phyloP scores from a whole-genome alignment of 2,888 invertebrate species.

The Hybos culiciformis region DNA sequence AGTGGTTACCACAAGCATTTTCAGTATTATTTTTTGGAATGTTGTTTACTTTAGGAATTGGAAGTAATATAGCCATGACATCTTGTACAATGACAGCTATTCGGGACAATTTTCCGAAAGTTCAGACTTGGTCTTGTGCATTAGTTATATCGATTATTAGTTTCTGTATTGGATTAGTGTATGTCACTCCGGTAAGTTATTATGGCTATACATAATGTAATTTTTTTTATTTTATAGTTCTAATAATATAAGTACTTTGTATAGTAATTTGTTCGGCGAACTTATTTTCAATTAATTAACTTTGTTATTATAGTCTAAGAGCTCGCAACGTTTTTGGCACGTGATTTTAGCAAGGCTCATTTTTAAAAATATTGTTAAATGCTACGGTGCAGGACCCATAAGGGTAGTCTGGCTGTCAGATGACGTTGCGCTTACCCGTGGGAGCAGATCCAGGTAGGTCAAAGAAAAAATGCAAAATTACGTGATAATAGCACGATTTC shows the following conservation, averaged over 20 bases:
- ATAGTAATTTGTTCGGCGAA: neutral
- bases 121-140: constrained; percentile 41
- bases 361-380: too few species aligned
- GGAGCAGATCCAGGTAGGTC: too few species aligned
- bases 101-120: constrained; percentile 36
- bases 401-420: too few species aligned
- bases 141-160: constrained; percentile 36
- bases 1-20: constrained; percentile 41
- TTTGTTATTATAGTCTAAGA: too few species aligned
- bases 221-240: neutral
- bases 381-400: too few species aligned
- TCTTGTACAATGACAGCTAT: constrained; percentile 38
- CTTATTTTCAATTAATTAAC: neutral
- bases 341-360: too few species aligned
- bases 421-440: too few species aligned
- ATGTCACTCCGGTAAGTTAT: constrained; percentile 48
- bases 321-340: too few species aligned
- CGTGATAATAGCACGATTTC: too few species aligned
- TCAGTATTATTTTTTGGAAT: constrained; percentile 43
- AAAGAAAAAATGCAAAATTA: too few species aligned
- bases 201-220: neutral
- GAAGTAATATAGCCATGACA: constrained; percentile 39
- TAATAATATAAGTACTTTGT: neutral
- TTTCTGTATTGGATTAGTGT: constrained; percentile 44
- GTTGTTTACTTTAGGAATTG: constrained; percentile 42